Evolutionary conservation across 2,888 invertebrate genomes (phyloP).

Genomic region (Teleogryllus oceanicus): DNA sequence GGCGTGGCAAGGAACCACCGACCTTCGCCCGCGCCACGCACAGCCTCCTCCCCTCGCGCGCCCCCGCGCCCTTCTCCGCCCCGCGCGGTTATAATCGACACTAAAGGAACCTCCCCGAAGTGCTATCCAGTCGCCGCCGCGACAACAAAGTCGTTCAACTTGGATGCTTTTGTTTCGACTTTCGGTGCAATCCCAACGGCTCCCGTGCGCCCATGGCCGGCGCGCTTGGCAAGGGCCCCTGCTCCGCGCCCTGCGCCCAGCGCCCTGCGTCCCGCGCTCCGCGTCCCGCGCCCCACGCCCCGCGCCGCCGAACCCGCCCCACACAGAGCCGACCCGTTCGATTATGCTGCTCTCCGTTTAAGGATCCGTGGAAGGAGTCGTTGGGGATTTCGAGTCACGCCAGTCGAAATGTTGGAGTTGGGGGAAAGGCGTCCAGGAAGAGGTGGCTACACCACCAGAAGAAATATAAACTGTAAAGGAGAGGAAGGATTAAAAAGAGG

Average conservation of each 20-base stretch:
- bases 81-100: conserved; percentile 19
- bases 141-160: conserved; percentile 18
- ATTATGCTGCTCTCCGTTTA: neutral
- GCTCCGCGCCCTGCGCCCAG: too few species aligned
- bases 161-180: neutral
- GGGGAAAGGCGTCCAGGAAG: neutral
- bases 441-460: too few species aligned
- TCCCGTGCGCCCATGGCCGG: neutral
- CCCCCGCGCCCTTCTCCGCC: neutral
- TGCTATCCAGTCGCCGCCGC: conserved; percentile 28
- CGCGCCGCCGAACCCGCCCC: neutral
- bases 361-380: neutral
- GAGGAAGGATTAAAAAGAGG: too few species aligned
- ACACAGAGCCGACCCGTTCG: neutral
- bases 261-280: too few species aligned
- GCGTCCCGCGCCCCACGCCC: too few species aligned
- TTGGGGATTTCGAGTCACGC: neutral
- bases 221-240: too few species aligned
- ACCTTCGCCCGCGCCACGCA: neutral
- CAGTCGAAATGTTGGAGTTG: neutral
- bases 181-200: conserved; percentile 18
- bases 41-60: too few species aligned
- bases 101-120: conserved; percentile 34
- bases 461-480: too few species aligned
- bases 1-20: neutral